A percentile compares a stretch with the other conserved stretches of the same genome.
Conservation (phyloP, 2,113 vertebrate genomes). For the Xyliphius kryptos region DNA sequence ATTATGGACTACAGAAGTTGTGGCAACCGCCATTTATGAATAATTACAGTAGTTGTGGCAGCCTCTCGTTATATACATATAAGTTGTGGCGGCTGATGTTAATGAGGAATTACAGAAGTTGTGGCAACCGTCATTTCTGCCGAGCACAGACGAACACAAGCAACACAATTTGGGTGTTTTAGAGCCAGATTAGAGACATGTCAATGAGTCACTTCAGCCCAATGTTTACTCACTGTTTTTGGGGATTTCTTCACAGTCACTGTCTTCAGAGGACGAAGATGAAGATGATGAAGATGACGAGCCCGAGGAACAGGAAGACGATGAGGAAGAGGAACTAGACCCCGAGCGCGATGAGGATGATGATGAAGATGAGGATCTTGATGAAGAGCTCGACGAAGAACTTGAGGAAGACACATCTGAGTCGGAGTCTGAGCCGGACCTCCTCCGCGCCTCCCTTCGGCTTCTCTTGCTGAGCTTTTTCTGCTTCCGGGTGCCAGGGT, state of each 20-base stretch:
- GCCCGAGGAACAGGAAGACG: conserved; percentile 87
- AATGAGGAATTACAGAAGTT: too few relatives aligned
- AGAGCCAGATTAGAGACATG: too few relatives aligned
- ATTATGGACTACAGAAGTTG: not conserved
- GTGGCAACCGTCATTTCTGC: too few relatives aligned
- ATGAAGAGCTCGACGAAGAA: conserved; percentile 87
- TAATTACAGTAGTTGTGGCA: too few relatives aligned
- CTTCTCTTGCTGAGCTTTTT: conserved; percentile 64
- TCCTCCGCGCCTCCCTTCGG: conserved; percentile 61
- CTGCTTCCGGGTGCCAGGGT: conserved; percentile 83
- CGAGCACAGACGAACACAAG: too few relatives aligned
- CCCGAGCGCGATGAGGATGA: conserved; percentile 79
- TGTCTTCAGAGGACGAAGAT: conserved; percentile 88
- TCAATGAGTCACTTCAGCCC: too few relatives aligned
- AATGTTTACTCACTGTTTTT: conserved; percentile 58
- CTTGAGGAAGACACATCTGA: conserved; percentile 74
- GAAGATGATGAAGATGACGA: conserved; percentile 88
- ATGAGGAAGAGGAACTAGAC: conserved; percentile 65
- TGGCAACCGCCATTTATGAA: too few relatives aligned
- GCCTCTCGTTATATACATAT: too few relatives aligned
- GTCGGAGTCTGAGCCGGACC: conserved; percentile 77
- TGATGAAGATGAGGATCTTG: conserved; percentile 87
- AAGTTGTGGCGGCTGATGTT: too few relatives aligned
- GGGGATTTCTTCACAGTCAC: conserved; percentile 71
- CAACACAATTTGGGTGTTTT: too few relatives aligned